phyloP scores from a whole-genome alignment of 2,888 invertebrate genomes.

The Drosophila nr. fundita region DNA sequence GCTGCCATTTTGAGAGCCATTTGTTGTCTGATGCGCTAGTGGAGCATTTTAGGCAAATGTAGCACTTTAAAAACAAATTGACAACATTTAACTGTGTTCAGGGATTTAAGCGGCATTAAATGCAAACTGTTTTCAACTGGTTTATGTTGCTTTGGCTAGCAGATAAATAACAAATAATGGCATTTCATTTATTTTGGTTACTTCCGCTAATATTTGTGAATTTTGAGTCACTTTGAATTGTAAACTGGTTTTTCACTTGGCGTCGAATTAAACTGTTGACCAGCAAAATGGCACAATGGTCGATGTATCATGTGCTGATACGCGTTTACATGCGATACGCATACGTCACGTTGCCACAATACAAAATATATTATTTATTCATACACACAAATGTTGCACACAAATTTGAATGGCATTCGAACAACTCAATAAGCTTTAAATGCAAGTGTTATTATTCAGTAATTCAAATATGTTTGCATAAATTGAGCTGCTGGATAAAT shows the following conservation, averaged over 20 bases:
- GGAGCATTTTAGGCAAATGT: slow-evolving; percentile 48
- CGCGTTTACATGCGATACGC: slow-evolving; percentile 26
- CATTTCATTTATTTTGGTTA: slow-evolving; percentile 6
- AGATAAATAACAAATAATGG: not conserved
- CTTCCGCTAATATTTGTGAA: slow-evolving; percentile 22
- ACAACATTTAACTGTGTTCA: slow-evolving; percentile 14
- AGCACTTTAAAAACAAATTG: slow-evolving; percentile 45
- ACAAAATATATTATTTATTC: slow-evolving; percentile 22
- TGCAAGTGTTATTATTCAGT: slow-evolving; percentile 8
- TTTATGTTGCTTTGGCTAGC: slow-evolving; percentile 8
- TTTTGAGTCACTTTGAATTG: slow-evolving; percentile 14
- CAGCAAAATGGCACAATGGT: slow-evolving; percentile 25
- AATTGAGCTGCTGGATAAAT: not conserved
- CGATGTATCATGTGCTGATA: slow-evolving; percentile 24
- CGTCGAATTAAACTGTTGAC: slow-evolving; percentile 35
- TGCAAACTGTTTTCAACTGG: slow-evolving; percentile 17
- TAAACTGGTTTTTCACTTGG: slow-evolving; percentile 22
- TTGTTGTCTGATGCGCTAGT: slow-evolving; percentile 30
- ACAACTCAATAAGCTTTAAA: slow-evolving; percentile 22
- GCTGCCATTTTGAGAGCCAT: slow-evolving; percentile 31
- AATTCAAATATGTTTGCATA: slow-evolving; percentile 8
- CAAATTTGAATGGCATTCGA: slow-evolving; percentile 1
- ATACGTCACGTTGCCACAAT: slow-evolving; percentile 38
- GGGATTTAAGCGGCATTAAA: slow-evolving; percentile 32
- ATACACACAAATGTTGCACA: not conserved